Evolutionary conservation across 1,140 invertebrate genomes (phyloP), one percentile per base, ranked within the genome.

Genomic region (Pogonomyrmex californicus): DNA sequence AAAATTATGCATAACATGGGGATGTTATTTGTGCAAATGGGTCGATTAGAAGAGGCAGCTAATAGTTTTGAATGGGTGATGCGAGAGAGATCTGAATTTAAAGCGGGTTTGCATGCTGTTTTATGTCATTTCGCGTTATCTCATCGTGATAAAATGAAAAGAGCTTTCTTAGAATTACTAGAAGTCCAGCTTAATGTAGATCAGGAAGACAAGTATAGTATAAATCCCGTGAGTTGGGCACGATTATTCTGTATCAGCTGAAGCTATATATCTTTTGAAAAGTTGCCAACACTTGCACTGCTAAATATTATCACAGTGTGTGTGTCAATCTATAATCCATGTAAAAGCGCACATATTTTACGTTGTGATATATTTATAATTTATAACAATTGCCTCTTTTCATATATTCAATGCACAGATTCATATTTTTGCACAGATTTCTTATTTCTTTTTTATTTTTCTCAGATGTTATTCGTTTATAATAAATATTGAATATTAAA

Each of bases 1-100:
- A 99, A 99, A 96, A 99, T 99, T 75, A 99, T 99, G 97, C 99
- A 99, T 94, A 99, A 99, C 92, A 99, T 99, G 93, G 99, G 98
- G 0, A 97, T 99, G 83, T 96, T 99, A 10, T 98, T 99, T 94
- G 98, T 99, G 0, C 98, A 98, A 93, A 98, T 99, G 97, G 98
- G 98, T 9, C 98, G 99, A 93, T 99, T 99, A 94, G 97, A 98
- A 89, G 99, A 99, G 94, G 99, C 99, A 0, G 97, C 99, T 47
- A 98, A 98, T 17, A 99, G 98, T 93, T 99, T 99, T 95, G 99
- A 99, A 94, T 99, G 99, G 95, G 99, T 99, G 75, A 99, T 99
- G 98, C 97, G 98, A 81, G 99, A 99, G 93, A 97, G 98, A 90
- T 97, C 98, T 1, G 98, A 98, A 92, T 99, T 99, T 92, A 98